A percentile compares a stretch with the other conserved stretches of the same genome.
Evolutionary conservation across 2,888 invertebrate genomes (phyloP).

Genomic region (Hylaea fasciaria): DNA sequence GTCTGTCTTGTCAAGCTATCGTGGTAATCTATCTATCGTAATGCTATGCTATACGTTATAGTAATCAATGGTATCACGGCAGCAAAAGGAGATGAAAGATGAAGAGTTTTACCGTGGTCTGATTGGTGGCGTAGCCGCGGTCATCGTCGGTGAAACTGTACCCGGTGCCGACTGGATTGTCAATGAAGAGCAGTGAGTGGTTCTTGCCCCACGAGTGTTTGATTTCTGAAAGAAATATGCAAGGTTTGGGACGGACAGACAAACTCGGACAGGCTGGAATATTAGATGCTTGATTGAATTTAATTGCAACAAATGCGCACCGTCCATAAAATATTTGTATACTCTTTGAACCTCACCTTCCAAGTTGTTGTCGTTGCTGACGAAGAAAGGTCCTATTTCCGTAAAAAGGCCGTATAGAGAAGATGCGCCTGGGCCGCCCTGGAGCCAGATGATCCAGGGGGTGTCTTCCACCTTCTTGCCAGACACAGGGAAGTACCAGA

Average conservation of each 20-base stretch:
- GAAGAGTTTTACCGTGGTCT: conserved; percentile 78
- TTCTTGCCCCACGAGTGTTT: conserved; percentile 86
- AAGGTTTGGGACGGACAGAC: too few relatives aligned
- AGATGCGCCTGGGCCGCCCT: conserved; percentile 86
- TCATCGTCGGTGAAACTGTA: conserved; percentile 87
- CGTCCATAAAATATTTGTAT: too few relatives aligned
- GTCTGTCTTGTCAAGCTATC: too few relatives aligned
- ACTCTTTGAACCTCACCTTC: conserved; percentile 57
- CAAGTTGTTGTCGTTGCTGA: conserved; percentile 69
- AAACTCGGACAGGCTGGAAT: too few relatives aligned
- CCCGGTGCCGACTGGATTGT: conserved; percentile 88
- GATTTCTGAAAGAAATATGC: conserved; percentile 63
- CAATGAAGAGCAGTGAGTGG: conserved; percentile 87
- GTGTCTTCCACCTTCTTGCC: conserved; percentile 77
- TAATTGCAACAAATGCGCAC: too few relatives aligned
- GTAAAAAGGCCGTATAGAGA: conserved; percentile 85
- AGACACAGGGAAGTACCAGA: conserved; percentile 93
- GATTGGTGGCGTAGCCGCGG: conserved; percentile 86
- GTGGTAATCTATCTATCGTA: too few relatives aligned
- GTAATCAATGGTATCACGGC: too few relatives aligned
- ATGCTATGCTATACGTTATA: too few relatives aligned
- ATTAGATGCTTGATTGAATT: too few relatives aligned
- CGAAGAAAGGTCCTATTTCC: conserved; percentile 86
- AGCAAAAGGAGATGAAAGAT: neutral
- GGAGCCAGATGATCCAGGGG: conserved; percentile 85